These are phyloP conservation scores for Batillaria attramentaria DNA, from an alignment of 1,140 invertebrate genomes.

Conservation along the genomic window DNA sequence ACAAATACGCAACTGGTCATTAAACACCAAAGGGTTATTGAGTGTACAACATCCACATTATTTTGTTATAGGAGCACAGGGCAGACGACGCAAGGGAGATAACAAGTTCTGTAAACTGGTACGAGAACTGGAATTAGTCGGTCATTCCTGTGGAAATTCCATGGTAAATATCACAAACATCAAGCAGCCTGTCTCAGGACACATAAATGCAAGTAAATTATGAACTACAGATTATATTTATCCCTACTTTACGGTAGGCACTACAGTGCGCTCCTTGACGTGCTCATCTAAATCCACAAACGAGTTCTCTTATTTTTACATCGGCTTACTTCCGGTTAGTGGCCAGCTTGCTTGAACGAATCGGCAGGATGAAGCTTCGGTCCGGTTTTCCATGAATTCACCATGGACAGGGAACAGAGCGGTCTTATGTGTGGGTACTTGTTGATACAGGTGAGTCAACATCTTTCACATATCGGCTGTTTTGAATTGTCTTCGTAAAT, in stretches of 20 bases:
- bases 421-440: conserved; percentile 22
- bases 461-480: not conserved
- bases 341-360: not conserved
- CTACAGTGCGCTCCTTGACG: not conserved
- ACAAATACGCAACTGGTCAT: too few relatives aligned
- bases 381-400: not conserved
- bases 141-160: too few relatives aligned
- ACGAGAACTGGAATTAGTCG: too few relatives aligned
- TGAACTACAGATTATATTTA: not conserved
- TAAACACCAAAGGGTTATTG: too few relatives aligned
- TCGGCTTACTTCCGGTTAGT: not conserved
- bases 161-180: too few relatives aligned
- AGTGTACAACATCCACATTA: too few relatives aligned
- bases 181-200: too few relatives aligned
- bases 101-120: too few relatives aligned
- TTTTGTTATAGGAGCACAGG: too few relatives aligned
- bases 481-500: not conserved
- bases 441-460: conserved; percentile 13
- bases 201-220: too few relatives aligned
- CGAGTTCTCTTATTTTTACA: not conserved
- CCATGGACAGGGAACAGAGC: conserved; percentile 21
- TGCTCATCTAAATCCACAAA: not conserved
- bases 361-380: not conserved
- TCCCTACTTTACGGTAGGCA: not conserved
- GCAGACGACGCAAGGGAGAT: too few relatives aligned